Conservation (phyloP, 1,140 invertebrate genomes). For the Halotydeus destructor region DNA sequence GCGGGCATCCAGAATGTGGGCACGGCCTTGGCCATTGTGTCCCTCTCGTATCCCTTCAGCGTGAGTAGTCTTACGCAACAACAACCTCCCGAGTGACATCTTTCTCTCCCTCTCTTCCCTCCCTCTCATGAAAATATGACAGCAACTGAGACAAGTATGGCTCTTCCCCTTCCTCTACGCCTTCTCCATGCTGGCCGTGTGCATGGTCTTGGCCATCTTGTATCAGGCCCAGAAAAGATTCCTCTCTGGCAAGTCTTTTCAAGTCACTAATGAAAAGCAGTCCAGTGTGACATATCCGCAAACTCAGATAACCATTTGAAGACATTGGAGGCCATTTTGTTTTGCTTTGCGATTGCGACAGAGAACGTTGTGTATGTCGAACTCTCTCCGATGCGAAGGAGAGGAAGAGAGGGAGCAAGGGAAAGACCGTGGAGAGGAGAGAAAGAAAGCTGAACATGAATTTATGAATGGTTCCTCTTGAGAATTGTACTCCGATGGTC, state of each 20-base stretch:
- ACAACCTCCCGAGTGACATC: neutral
- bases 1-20: slow-evolving; percentile 28
- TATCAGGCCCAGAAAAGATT: slow-evolving; percentile 16
- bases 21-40: slow-evolving; percentile 19
- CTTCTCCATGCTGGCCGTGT: slow-evolving; percentile 18
- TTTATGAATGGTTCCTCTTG: too few relatives aligned
- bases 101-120: slow-evolving; percentile 1
- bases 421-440: too few relatives aligned
- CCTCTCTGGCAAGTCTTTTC: slow-evolving; percentile 2
- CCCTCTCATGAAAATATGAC: too few relatives aligned
- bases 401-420: too few relatives aligned
- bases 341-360: too few relatives aligned
- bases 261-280: slow-evolving; percentile 1
- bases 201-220: slow-evolving; percentile 15
- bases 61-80: slow-evolving; percentile 10
- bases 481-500: too few relatives aligned
- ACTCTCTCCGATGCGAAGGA: too few relatives aligned
- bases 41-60: slow-evolving; percentile 19
- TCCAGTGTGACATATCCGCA: too few relatives aligned
- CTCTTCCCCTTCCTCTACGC: slow-evolving; percentile 19
- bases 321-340: too few relatives aligned
- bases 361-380: too few relatives aligned
- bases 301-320: too few relatives aligned
- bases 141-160: slow-evolving; percentile 17
- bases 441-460: too few relatives aligned